Conservation (phyloP, 1,140 invertebrate species). For the Euura lappo region DNA sequence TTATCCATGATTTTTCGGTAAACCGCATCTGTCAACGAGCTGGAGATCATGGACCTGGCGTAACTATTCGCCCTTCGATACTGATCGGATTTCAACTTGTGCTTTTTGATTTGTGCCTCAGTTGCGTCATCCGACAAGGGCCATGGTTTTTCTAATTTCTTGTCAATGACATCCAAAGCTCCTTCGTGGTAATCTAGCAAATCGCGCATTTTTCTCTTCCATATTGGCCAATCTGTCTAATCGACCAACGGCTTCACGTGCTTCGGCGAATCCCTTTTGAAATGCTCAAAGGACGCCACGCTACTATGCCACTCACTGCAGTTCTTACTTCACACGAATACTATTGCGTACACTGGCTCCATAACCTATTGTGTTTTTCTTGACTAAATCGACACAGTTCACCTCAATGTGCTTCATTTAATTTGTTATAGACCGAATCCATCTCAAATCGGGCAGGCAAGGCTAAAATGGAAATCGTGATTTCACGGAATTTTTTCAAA, state of each 20-base stretch:
- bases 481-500: too few species aligned
- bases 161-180: slow-evolving; percentile 35
- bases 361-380: slow-evolving; percentile 17
- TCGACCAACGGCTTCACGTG: slow-evolving; percentile 34
- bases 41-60: slow-evolving; percentile 33
- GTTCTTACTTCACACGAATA: not conserved
- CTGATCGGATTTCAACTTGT: slow-evolving; percentile 30
- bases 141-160: slow-evolving; percentile 31
- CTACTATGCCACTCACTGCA: not conserved
- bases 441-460: too few species aligned
- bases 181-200: slow-evolving; percentile 39
- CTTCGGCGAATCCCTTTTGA: slow-evolving; percentile 35
- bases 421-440: too few species aligned
- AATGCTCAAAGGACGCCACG: slow-evolving; percentile 1
- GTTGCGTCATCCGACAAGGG: slow-evolving; percentile 22
- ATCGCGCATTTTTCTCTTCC: slow-evolving; percentile 40
- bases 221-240: slow-evolving; percentile 36
- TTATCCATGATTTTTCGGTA: slow-evolving; percentile 43
- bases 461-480: too few species aligned
- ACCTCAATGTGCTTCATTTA: too few species aligned
- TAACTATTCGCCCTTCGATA: slow-evolving; percentile 36
- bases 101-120: slow-evolving; percentile 21
- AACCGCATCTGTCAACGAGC: slow-evolving; percentile 33
- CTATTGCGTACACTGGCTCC: slow-evolving; percentile 1
- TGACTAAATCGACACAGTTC: not conserved